Evolutionary conservation across 2,113 vertebrate species (phyloP), one percentile per base, ranked within the genome.

Genomic region (Neodontobutis hainanensis): DNA sequence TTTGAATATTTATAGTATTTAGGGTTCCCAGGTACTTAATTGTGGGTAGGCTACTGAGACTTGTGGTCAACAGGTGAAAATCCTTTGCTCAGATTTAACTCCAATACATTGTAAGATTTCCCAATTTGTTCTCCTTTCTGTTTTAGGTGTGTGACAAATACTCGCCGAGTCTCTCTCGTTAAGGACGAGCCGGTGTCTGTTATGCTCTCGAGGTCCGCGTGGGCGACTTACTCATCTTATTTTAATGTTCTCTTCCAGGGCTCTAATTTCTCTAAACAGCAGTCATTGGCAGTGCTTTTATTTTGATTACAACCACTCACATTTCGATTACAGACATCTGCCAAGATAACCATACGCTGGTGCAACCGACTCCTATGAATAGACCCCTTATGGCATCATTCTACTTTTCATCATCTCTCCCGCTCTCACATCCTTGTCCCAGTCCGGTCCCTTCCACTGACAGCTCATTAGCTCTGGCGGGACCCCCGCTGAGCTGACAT

Each of bases 401-500:
- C 58, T 81, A 27, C 65, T 62, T 79, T 15, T 49, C 43, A 43
- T 63, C 66, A 47, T 6, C 4, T 40, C 45, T 38, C 15, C 38
- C n/a, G 27, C 36, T 36, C 11, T 8, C 38, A 4, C 40, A n/a
- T 6, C 16, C 15, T 55, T 38, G 40, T 32, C 36, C 9, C 64
- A 50, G 70, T 11, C 44, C 48, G 49, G 73, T 58, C 52, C 70
- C 46, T 47, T 75, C 58, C 74, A 35, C 65, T 61, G 62, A 68
- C 84, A 49, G 61, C 76, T 89, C 77, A 77, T 86, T 86, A 85
- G 64, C 65, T 81, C 79, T 8, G 72, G 35, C 64, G 2, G 34
- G 50, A 80, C 62, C 64, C 19, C 66, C 65, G 66, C 79, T n/a
- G 67, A 65, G 65, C 49, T 19, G 68, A 58, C 71, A 80, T 70